Conservation (phyloP, 1,140 invertebrate genomes). For the Battus philenor region DNA sequence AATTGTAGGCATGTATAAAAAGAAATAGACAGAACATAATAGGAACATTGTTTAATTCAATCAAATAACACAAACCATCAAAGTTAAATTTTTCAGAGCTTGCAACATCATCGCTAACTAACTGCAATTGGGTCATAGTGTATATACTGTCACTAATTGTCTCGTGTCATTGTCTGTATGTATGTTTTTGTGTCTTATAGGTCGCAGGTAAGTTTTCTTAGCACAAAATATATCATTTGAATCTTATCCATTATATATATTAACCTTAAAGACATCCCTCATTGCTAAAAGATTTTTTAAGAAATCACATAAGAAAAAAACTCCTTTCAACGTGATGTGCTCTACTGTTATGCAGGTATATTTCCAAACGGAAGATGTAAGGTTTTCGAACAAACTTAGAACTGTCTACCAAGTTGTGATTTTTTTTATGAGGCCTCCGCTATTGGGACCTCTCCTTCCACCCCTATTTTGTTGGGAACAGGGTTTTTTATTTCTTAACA, state of each 20-base stretch:
- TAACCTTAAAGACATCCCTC: not conserved
- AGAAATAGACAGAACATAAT: no score
- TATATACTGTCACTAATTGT: slow-evolving; percentile 21
- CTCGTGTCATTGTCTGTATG: not conserved
- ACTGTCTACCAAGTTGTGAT: no score
- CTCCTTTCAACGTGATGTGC: not conserved
- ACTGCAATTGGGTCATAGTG: slow-evolving; percentile 45
- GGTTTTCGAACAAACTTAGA: no score
- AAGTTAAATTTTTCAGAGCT: slow-evolving; percentile 41
- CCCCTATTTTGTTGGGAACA: no score
- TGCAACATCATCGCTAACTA: slow-evolving; percentile 24
- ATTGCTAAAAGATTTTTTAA: not conserved
- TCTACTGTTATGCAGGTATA: no score
- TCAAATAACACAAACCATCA: no score
- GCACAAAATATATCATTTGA: not conserved
- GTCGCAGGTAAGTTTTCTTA: slow-evolving; percentile 2
- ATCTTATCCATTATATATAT: not conserved
- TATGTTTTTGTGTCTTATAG: slow-evolving; percentile 4
- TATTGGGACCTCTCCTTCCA: no score
- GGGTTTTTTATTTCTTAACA: no score
- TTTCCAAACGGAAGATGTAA: no score
- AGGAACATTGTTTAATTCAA: no score
- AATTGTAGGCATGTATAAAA: no score
- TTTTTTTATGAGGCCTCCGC: no score
- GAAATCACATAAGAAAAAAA: not conserved